Evolutionary conservation across 2,113 vertebrate species (phyloP).

Genomic region (Saguinus imperator): DNA sequence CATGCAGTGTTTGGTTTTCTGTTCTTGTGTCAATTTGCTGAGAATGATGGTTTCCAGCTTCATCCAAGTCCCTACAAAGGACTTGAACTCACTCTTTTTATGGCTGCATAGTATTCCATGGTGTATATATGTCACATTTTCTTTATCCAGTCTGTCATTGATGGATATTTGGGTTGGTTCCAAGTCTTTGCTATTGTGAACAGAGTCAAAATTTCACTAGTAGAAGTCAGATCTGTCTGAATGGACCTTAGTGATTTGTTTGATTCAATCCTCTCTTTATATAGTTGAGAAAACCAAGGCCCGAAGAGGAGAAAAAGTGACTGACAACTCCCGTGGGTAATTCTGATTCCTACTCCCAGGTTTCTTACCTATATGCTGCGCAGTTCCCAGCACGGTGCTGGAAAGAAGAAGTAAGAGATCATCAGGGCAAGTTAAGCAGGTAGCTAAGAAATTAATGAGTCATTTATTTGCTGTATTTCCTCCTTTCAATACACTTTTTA

Average conservation of each 20-base stretch:
- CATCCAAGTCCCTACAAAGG: too few relatives aligned
- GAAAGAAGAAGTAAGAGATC: background rate
- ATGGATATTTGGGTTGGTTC: too few relatives aligned
- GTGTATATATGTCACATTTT: too few relatives aligned
- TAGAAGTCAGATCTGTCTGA: background rate
- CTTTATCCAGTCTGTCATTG: too few relatives aligned
- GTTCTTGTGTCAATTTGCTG: too few relatives aligned
- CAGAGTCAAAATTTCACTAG: background rate
- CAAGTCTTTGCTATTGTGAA: too few relatives aligned
- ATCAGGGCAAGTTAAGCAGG: background rate
- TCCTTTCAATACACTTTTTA: background rate
- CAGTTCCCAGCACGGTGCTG: accelerated
- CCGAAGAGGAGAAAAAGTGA: background rate
- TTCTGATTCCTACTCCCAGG: background rate
- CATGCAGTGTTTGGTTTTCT: too few relatives aligned
- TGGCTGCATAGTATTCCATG: too few relatives aligned
- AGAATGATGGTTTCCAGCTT: too few relatives aligned
- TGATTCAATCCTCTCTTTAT: background rate
- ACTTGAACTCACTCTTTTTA: too few relatives aligned
- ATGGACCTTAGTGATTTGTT: background rate
- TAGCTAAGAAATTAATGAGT: background rate
- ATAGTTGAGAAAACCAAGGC: background rate
- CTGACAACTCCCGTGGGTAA: background rate
- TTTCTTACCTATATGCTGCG: background rate
- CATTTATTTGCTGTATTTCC: background rate